Evolutionary conservation across 2,113 vertebrate species (phyloP).

Genomic region (Antennarius striatus): DNA sequence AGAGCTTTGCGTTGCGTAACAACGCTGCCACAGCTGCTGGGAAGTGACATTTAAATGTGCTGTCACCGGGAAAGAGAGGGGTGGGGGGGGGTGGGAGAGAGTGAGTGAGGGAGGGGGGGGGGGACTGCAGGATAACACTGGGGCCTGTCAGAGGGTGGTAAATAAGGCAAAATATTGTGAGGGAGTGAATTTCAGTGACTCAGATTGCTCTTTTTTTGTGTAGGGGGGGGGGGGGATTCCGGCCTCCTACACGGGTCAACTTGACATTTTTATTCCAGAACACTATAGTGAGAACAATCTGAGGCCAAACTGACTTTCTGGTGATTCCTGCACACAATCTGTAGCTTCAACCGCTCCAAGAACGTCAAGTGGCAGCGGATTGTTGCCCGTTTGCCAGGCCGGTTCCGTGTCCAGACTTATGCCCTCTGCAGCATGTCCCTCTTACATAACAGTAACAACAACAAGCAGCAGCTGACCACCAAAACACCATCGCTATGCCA

Average conservation of each 20-base stretch:
- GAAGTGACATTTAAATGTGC: slow-evolving; percentile 70
- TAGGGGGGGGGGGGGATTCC: slow-evolving; percentile 6
- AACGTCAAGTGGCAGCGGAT: slow-evolving; percentile 14
- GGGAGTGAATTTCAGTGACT: slow-evolving; percentile 12
- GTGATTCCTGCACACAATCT: slow-evolving; percentile 2
- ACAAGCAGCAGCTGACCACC: slow-evolving; percentile 52
- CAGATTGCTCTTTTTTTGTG: background rate
- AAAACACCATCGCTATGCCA: slow-evolving; percentile 38
- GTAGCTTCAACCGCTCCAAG: background rate
- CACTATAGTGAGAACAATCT: background rate
- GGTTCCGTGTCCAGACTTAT: slow-evolving; percentile 33
- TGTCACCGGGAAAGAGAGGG: slow-evolving; percentile 23
- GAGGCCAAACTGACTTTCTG: slow-evolving; percentile 16
- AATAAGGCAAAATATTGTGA: slow-evolving; percentile 34
- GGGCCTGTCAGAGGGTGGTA: slow-evolving; percentile 17
- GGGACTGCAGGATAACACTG: slow-evolving; percentile 11
- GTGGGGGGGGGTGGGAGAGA: slow-evolving; percentile 28
- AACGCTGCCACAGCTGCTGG: slow-evolving; percentile 57
- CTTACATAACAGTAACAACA: slow-evolving; percentile 60
- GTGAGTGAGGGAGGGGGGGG: slow-evolving; percentile 35
- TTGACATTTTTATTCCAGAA: slow-evolving; percentile 9
- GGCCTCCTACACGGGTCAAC: slow-evolving; percentile 15
- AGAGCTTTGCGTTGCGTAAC: slow-evolving; percentile 56
- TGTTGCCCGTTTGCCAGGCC: slow-evolving; percentile 5
- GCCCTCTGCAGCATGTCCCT: slow-evolving; percentile 24